Base-by-base conservation (phyloP, 2,888 invertebrate species). In the Xanthia icteritia region DNA sequence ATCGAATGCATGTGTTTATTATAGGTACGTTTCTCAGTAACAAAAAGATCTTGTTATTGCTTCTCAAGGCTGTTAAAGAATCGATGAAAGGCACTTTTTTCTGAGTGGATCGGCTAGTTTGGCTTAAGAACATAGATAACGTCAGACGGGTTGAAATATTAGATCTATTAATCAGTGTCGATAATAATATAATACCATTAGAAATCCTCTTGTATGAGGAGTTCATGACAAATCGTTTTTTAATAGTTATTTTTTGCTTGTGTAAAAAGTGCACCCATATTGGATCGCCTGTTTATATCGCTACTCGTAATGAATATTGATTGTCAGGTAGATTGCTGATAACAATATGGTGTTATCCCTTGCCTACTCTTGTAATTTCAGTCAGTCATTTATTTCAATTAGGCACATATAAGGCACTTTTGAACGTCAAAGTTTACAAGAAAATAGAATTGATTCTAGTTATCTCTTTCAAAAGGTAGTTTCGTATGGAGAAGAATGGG, bases 51-150 rank as follows among this genome's bases (percentile, higher is more conserved):
- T 68, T 66, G 36, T 48, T 82, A 80, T 70, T 63, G 20, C 20
- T 75, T 70, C 13, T 66, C 85, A 85, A 85, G 82, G 85, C 66
- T 71, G 13, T 23, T 66, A 64, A 72, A 51, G 68, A 84, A 66
- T 6, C 39, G 20, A 42, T 85, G 51, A 60, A 51, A 77, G 56
- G 51, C 0, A 6, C 4, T 73, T 71, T 85, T 85, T 73, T 83
- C 48, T 70, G 8, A 31, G 6, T 66, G 2, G 27, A 15, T 11
- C 36, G 8, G 23, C 27, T 36, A 45, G 36, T 60, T 81, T 58
- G 17, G 15, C 45, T 81, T 9, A 42, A 2, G 39, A 72, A 58
- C 2, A 27, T 54, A n/a, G n/a, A 71, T 39, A 1, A 15, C 20
- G n/a, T 51, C 66, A 45, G 27, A 56, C 15, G 6, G n/a, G 31